Conservation (phyloP, 1,140 invertebrate species). For the Paraescarpia echinospica region DNA sequence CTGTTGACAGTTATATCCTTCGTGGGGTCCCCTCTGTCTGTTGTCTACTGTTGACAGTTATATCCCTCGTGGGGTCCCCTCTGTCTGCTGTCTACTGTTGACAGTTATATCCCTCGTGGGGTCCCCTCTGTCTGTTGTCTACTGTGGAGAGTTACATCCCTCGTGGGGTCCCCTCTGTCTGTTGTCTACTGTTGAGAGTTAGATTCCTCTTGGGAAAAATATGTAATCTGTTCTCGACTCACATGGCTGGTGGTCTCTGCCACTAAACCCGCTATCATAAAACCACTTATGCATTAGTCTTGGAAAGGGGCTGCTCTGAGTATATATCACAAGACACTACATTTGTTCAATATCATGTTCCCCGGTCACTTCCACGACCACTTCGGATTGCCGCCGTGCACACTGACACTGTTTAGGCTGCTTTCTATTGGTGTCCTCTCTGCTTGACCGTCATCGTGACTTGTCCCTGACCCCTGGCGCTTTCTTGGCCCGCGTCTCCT, state of each 20-base stretch:
- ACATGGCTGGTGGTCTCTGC: background rate
- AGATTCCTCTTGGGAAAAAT: background rate
- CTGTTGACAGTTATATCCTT: too few relatives aligned
- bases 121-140: too few relatives aligned
- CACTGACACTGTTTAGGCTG: background rate
- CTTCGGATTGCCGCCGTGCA: conserved; percentile 16
- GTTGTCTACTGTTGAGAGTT: too few relatives aligned
- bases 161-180: too few relatives aligned
- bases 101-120: too few relatives aligned
- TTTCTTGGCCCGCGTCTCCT: background rate
- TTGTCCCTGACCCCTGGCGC: background rate
- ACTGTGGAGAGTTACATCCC: too few relatives aligned
- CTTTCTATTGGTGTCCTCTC: background rate
- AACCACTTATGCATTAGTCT: too few relatives aligned
- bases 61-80: too few relatives aligned
- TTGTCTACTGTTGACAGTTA: too few relatives aligned
- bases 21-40: too few relatives aligned
- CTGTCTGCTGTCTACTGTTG: too few relatives aligned
- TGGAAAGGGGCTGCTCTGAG: background rate
- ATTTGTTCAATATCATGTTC: background rate
- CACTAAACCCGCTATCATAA: too few relatives aligned
- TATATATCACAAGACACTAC: background rate
- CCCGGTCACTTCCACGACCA: conserved; percentile 15
- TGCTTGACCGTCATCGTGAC: background rate
- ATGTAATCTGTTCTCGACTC: background rate